phyloP scores from a whole-genome alignment of 2,797 vertebrate genomes.

The Tokudaia tokunoshimensis region DNA sequence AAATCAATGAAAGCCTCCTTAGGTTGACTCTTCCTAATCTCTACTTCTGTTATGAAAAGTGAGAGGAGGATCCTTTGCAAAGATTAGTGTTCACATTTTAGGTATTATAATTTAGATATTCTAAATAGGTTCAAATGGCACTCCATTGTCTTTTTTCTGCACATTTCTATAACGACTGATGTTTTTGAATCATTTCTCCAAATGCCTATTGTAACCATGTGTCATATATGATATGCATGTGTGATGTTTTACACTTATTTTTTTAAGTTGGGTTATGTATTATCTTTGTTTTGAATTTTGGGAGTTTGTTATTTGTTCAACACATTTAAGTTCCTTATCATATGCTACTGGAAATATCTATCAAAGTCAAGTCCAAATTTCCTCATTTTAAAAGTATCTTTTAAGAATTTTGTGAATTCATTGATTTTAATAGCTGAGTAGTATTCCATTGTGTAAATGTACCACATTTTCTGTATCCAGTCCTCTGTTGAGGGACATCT shows the following conservation, averaged over 20 bases:
- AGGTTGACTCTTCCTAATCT: not conserved
- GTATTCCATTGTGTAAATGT: too few species aligned
- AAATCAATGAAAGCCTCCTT: not conserved
- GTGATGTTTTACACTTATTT: not conserved
- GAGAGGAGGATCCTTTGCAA: not conserved
- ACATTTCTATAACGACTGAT: not conserved
- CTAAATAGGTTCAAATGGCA: not conserved
- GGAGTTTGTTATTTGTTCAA: not conserved
- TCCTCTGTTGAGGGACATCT: too few species aligned
- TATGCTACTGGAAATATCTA: not conserved
- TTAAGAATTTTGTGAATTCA: too few species aligned
- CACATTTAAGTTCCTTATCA: not conserved
- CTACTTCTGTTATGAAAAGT: not conserved
- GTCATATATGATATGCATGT: not conserved
- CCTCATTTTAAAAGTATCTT: not conserved
- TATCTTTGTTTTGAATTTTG: not conserved
- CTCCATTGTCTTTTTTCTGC: not conserved
- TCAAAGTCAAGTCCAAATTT: not conserved
- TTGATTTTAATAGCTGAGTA: too few species aligned
- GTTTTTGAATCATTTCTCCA: not conserved
- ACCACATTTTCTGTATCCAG: too few species aligned
- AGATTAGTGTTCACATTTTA: not conserved
- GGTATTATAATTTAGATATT: not conserved
- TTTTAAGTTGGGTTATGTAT: not conserved
- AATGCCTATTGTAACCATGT: not conserved